Conservation (phyloP, 2,797 vertebrate genomes). For the Jordanella pulchra region DNA sequence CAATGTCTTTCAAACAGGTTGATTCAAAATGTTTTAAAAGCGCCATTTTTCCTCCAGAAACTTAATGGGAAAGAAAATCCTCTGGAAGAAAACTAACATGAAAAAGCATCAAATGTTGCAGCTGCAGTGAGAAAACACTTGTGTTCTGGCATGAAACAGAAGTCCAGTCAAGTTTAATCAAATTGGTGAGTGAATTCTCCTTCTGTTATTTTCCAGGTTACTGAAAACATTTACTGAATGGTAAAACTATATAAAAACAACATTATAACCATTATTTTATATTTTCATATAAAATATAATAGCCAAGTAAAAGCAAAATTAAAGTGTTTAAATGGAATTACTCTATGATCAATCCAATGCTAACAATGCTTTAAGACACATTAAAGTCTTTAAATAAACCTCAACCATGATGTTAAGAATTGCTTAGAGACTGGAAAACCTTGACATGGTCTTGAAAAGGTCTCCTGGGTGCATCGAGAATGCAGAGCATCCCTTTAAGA, state of each 20-base stretch:
- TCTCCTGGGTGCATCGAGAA: neutral
- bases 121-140: neutral
- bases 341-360: neutral
- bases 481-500: neutral
- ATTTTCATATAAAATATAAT: neutral
- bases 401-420: neutral
- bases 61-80: neutral
- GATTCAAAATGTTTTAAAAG: neutral
- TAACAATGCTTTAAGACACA: neutral
- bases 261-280: too few species aligned
- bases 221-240: neutral
- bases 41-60: neutral
- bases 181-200: too few species aligned
- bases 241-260: neutral
- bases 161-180: neutral
- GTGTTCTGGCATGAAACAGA: neutral
- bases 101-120: conserved; percentile 1
- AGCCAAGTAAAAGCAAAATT: neutral
- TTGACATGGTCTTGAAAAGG: neutral
- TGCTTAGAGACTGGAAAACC: neutral
- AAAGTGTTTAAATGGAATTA: neutral
- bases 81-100: conserved; percentile 1
- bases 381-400: neutral
- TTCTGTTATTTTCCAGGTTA: neutral
- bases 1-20: neutral